Evolutionary conservation across 1,140 invertebrate species (phyloP).

Genomic region (Hycleus phaleratus): DNA sequence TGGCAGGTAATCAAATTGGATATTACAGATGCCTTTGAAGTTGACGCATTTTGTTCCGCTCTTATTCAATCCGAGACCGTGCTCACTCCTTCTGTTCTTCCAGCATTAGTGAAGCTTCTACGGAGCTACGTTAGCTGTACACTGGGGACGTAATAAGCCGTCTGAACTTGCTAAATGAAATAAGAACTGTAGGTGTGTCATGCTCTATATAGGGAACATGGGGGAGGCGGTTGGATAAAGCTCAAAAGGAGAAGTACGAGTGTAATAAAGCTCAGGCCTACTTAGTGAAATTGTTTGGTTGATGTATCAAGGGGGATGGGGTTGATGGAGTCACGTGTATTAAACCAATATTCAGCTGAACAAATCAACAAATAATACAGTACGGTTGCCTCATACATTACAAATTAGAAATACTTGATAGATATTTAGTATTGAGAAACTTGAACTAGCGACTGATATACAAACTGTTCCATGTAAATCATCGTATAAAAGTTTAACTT

Average conservation of each 20-base stretch:
- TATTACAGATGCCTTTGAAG: too few relatives aligned
- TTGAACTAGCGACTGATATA: too few relatives aligned
- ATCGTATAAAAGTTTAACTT: too few relatives aligned
- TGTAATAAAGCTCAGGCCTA: slow-evolving; percentile 15
- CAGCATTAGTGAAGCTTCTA: slow-evolving; percentile 16
- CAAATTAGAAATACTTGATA: too few relatives aligned
- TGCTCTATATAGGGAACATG: background rate
- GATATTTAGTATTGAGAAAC: too few relatives aligned
- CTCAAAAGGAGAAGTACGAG: slow-evolving; percentile 1
- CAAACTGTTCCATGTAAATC: too few relatives aligned
- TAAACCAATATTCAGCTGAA: too few relatives aligned
- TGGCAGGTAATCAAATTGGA: too few relatives aligned
- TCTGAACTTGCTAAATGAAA: slow-evolving; percentile 17
- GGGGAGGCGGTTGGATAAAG: background rate
- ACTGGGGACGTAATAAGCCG: slow-evolving; percentile 8
- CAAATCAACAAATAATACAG: too few relatives aligned
- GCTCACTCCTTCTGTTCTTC: background rate
- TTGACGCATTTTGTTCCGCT: slow-evolving; percentile 1
- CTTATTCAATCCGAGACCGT: background rate
- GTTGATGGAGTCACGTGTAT: too few relatives aligned
- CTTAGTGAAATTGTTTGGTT: slow-evolving; percentile 10
- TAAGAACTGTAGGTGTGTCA: slow-evolving; percentile 25
- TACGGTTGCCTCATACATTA: too few relatives aligned
- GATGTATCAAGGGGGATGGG: background rate
- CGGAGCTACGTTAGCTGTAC: background rate